Conservation (phyloP, 2,888 invertebrate genomes). For the Macaria notata region DNA sequence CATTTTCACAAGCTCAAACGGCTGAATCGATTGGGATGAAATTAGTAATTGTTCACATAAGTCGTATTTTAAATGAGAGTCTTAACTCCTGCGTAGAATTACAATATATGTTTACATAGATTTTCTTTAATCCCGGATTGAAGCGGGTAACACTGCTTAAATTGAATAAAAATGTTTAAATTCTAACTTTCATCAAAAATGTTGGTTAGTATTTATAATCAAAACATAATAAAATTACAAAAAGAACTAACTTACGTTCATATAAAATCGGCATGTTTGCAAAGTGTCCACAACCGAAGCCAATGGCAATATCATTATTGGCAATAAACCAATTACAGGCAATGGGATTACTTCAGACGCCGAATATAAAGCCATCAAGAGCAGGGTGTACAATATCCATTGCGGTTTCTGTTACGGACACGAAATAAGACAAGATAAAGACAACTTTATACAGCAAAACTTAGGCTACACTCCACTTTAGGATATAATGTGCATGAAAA, state of each 20-base stretch:
- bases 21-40: background rate
- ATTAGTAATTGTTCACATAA: no score
- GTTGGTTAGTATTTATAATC: background rate
- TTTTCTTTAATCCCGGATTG: no score
- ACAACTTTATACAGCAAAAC: no score
- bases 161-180: no score
- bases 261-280: slow-evolving; percentile 68
- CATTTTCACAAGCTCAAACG: background rate
- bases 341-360: slow-evolving; percentile 90
- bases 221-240: background rate
- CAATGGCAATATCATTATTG: slow-evolving; percentile 89
- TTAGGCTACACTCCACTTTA: no score
- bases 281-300: slow-evolving; percentile 84
- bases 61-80: no score
- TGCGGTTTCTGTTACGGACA: slow-evolving; percentile 47
- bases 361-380: slow-evolving; percentile 90
- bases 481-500: no score
- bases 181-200: no score
- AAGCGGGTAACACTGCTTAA: no score
- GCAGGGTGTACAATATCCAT: slow-evolving; percentile 87
- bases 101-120: no score
- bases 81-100: no score
- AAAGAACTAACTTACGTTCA: slow-evolving; percentile 75
- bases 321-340: slow-evolving; percentile 89
- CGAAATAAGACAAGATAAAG: no score